Conservation (phyloP, 2,113 vertebrate species). For the Ageneiosus marmoratus region DNA sequence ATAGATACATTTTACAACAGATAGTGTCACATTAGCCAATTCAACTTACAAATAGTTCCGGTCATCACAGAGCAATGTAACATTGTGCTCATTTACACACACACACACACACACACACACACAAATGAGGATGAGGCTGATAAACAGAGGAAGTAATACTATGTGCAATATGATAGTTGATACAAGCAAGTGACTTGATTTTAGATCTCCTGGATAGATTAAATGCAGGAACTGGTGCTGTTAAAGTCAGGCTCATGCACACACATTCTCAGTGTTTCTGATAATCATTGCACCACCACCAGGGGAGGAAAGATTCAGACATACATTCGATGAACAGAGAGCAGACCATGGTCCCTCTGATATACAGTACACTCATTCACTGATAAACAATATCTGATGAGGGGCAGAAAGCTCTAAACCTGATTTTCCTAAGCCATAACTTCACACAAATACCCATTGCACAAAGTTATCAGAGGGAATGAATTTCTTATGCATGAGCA, state of each 20-base stretch:
- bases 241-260: background rate
- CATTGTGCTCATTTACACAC: background rate
- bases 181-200: background rate
- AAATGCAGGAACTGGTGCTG: background rate
- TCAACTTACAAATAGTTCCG: too few species aligned
- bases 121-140: background rate
- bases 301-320: background rate
- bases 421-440: background rate
- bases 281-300: background rate
- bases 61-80: background rate
- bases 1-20: too few species aligned
- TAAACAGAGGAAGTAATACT: background rate
- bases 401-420: background rate
- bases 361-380: conserved; percentile 16
- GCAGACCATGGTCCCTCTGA: conserved; percentile 1
- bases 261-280: background rate
- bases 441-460: conserved; percentile 26
- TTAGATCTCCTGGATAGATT: conserved; percentile 7
- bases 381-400: conserved; percentile 33
- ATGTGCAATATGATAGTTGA: background rate
- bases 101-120: conserved; percentile 1
- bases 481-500: background rate
- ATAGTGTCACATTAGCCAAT: too few species aligned
- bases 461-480: background rate
- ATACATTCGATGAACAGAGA: conserved; percentile 8